Conservation (phyloP, 2,888 invertebrate genomes). For the Philereme vetulata region DNA sequence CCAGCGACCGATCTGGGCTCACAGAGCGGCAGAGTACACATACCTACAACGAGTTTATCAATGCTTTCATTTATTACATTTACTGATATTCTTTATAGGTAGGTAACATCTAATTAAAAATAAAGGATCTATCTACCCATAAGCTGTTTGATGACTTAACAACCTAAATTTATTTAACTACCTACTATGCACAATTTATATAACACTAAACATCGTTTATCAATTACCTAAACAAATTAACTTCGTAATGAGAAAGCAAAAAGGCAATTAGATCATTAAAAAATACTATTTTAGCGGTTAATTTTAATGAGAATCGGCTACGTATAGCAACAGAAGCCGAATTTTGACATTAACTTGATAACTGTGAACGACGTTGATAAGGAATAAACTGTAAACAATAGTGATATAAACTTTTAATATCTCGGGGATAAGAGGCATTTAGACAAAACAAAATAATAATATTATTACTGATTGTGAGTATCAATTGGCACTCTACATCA, state of each 20-base stretch:
- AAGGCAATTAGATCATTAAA: background rate
- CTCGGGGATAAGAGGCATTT: conserved; percentile 66
- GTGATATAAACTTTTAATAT: conserved; percentile 53
- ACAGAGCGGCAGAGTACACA: conserved; percentile 45
- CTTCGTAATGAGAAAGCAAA: background rate
- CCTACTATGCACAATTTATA: too few relatives aligned
- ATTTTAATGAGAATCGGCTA: conserved; percentile 44
- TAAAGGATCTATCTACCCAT: background rate
- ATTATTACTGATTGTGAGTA: conserved; percentile 15
- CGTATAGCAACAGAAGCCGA: conserved; percentile 71
- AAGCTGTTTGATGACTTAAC: conserved; percentile 17
- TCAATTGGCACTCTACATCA: conserved; percentile 1
- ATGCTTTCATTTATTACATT: conserved; percentile 53
- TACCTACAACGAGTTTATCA: conserved; percentile 60
- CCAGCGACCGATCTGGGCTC: conserved; percentile 53
- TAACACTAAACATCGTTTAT: too few relatives aligned
- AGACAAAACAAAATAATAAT: conserved; percentile 65
- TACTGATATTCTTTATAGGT: conserved; percentile 5
- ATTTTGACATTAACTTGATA: conserved; percentile 73
- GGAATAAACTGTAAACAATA: conserved; percentile 77
- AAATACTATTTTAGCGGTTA: conserved; percentile 1
- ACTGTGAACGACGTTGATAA: conserved; percentile 66
- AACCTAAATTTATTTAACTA: conserved; percentile 7
- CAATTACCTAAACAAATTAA: background rate
- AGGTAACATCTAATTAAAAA: background rate